Base-by-base conservation (phyloP, 2,888 invertebrate genomes). In the Eurytoma adleriae region DNA sequence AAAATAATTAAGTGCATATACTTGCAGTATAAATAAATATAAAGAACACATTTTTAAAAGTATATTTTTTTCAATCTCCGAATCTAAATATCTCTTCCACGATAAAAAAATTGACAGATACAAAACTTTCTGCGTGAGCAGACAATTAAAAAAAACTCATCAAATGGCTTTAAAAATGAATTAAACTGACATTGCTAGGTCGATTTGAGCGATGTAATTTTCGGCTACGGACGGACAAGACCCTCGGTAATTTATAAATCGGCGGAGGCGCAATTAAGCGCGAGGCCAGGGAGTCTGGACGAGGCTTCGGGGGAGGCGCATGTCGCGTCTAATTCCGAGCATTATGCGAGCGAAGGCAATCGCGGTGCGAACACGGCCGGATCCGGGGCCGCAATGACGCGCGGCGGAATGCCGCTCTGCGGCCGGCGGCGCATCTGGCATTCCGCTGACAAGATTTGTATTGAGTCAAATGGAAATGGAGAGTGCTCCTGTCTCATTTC, bases 371-470 rank as follows among this genome's bases (percentile, higher is more conserved):
- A 61, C 56, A 73, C 61, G 73, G 12, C 67, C 16, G 5, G 57
- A 16, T 52, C 48, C n/a, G 56, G 40, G n/a, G 54, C 5, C 24
- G 48, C 24, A 64, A 64, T 57, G 77, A 70, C 70, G 56, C 12
- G 52, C 27, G 27, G 50, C 18, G 57, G 74, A 73, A 59, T 71
- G 71, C 83, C 83, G 54, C 84, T 83, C 77, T 72, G 82, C 81
- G 76, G 80, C 73, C 16, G 27, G 61, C 14, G 27, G 64, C 73
- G 84, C 86, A 86, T 85, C 84, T 86, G 85, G 85, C 86, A 86
- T 85, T 85, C 83, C 82, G 82, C 81, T 80, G 83, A 85, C 83
- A 83, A 84, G 83, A 83, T 82, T 83, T 80, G 83, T 83, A 84
- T 82, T 82, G 83, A 83, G 83, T 82, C 82, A 80, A 83, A 83